These are phyloP conservation scores for Heterocephalus glaber DNA, from an alignment of 2,113 vertebrate species.

Conservation along the genomic window DNA sequence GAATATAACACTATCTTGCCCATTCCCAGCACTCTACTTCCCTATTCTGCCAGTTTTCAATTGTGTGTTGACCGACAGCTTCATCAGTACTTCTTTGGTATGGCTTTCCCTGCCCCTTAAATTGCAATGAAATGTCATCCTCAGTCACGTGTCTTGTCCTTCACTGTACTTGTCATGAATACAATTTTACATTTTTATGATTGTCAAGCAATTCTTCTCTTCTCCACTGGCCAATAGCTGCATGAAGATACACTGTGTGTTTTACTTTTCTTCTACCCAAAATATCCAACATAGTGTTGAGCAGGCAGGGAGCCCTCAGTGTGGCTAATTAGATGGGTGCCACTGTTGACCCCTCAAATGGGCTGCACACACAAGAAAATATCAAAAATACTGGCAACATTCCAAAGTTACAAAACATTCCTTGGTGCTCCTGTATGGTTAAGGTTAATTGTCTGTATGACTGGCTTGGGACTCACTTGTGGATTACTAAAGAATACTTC, in stretches of 20 bases:
- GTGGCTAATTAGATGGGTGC: background rate
- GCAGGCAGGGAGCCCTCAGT: fast-evolving
- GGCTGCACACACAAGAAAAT: background rate
- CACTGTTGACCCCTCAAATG: background rate
- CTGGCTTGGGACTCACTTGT: no score
- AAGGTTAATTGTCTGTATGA: background rate
- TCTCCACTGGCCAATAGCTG: background rate
- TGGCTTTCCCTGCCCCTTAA: background rate
- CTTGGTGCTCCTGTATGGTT: background rate
- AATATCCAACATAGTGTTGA: fast-evolving
- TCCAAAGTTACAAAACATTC: background rate
- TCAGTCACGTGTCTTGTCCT: background rate
- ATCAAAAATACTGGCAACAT: background rate
- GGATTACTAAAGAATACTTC: background rate
- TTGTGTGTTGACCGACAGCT: background rate
- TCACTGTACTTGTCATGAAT: background rate
- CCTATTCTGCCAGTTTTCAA: background rate
- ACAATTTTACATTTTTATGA: background rate
- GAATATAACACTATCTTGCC: fast-evolving
- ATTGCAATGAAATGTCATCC: background rate
- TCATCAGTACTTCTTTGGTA: background rate
- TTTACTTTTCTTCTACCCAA: background rate
- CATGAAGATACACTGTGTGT: background rate
- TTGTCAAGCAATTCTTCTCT: background rate
- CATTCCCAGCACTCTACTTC: background rate